A percentile compares a stretch with the other conserved stretches of the same genome.
phyloP scores from a whole-genome alignment of 2,888 invertebrate genomes.

The Drosophila kuntzei region DNA sequence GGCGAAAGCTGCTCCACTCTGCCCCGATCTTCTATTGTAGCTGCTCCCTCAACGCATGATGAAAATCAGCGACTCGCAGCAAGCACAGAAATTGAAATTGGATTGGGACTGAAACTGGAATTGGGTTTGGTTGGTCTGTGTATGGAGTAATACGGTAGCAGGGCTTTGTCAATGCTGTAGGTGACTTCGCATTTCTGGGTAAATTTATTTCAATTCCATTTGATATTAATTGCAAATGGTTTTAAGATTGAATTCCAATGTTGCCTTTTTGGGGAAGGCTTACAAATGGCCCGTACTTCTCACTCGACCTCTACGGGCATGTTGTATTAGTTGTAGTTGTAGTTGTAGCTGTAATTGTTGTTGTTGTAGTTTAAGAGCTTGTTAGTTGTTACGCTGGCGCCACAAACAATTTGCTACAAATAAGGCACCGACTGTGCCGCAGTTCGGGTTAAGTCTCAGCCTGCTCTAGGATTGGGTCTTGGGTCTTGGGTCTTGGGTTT shows the following conservation, averaged over 20 bases:
- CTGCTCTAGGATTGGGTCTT: neutral
- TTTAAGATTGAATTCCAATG: conserved; percentile 81
- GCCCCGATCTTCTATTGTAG: conserved; percentile 23
- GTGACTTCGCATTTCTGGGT: conserved; percentile 63
- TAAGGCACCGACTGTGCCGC: conserved; percentile 78
- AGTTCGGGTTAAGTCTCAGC: conserved; percentile 11
- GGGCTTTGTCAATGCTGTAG: conserved; percentile 43
- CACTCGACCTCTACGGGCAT: conserved; percentile 56
- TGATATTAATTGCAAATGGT: conserved; percentile 85
- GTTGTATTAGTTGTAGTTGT: conserved; percentile 26
- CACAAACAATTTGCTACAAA: conserved; percentile 84
- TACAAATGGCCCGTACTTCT: conserved; percentile 71
- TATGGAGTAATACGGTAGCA: conserved; percentile 47
- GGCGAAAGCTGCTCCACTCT: conserved; percentile 47
- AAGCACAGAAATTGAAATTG: conserved; percentile 44
- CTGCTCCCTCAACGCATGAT: conserved; percentile 78
- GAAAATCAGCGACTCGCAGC: conserved; percentile 78
- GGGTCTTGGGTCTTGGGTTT: neutral
- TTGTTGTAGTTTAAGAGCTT: conserved; percentile 28
- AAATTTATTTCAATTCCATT: conserved; percentile 86
- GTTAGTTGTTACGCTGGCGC: conserved; percentile 65
- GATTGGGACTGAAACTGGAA: conserved; percentile 30
- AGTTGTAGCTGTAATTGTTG: conserved; percentile 16
- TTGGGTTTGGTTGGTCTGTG: conserved; percentile 34
- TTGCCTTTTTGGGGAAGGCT: conserved; percentile 65